Base-by-base conservation (phyloP, 1,140 invertebrate genomes). In the Caerostris darwini region DNA sequence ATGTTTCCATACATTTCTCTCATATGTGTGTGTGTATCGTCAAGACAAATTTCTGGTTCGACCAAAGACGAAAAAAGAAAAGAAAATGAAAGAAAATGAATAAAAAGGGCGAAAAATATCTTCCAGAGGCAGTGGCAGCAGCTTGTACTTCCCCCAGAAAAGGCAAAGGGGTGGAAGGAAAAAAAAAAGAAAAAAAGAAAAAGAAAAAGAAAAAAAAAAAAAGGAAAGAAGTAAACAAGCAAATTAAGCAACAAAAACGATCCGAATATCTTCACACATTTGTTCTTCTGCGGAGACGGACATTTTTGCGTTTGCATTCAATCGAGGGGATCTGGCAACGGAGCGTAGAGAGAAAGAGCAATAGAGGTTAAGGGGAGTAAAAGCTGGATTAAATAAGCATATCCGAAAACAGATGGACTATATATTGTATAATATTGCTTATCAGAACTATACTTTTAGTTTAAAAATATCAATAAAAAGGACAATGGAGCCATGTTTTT, bases 161-260 rank as follows among this genome's bases (percentile, higher is more conserved):
- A 34, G n/a, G 71, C 71, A 90, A 90, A 50, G 50, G 54, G 19
- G 19, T 64, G n/a, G 34, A 19, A 19, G n/a, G 5, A 56, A 83
- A 64, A 77, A 34, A 34, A n/a, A n/a, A n/a, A n/a, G n/a, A n/a
- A n/a, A n/a, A n/a, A n/a, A n/a, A n/a, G n/a, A n/a, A n/a, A n/a
- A 34, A 34, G 34, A 34, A 34, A 34, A 34, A 34, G 2, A 34
- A 34, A 34, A 34, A 2, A 34, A 34, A 34, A 34, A 2, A 34
- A 34, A 34, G 57, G 8, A 56, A 54, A 59, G 82, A 86, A 69
- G 61, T 50, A 34, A 86, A 58, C 14, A 92, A 92, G 34, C 58
- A 92, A 92, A 92, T 92, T 92, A 92, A 92, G 77, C 53, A 86
- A 61, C 57, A 92, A 92, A 86, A 86, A 69, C 82, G 82, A 69